Base-by-base conservation (phyloP, 2,797 vertebrate species). In the Sebastes kiyomatsui region DNA sequence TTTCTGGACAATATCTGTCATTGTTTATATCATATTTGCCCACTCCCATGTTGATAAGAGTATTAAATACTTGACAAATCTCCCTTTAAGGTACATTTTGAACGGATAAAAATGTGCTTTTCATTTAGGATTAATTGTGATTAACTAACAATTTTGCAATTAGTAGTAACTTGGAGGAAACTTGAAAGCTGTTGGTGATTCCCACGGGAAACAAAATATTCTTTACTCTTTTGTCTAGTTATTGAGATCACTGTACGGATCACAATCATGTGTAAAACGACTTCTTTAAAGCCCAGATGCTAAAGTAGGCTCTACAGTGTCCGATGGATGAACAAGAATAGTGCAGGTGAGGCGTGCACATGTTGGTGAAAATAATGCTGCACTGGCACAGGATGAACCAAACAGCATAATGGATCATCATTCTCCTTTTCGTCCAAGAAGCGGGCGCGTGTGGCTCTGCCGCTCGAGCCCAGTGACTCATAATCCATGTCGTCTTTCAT, bases 401-500 rank as follows among this genome's bases (percentile, higher is more conserved):
- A 85, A 61, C 52, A 59, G 70, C 25, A 59, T 66, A 84, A 88
- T 76, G 69, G 77, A 85, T 85, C 82, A 58, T 84, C 38, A 55
- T 70, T 83, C 78, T 86, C 79, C 42, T 87, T 88, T 80, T 64
- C 2, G 3, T 61, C 23, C 79, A 64, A 79, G 75, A 62, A 85
- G 75, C 16, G 35, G 74, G 52, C 30, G 20, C 72, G 66, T 64
- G 71, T 82, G 46, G 72, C 81, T 79, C 78, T 73, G 81, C 87
- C 5, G 59, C 80, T 79, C 23, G 67, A 82, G 81, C 82, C 86
- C 79, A 56, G 85, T 88, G 90, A 91, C 88, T 92, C 88, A 87
- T 92, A 92, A 94, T 93, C 92, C 92, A 75, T 65, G 92, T 87
- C 72, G 78, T 87, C 88, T 93, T 89, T 91, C 90, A 93, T 91